A percentile compares a stretch with the other conserved stretches of the same genome.
These are phyloP conservation scores for Pseudachorutes palmiensis DNA, from an alignment of 1,140 invertebrate genomes.

Conservation along the genomic window DNA sequence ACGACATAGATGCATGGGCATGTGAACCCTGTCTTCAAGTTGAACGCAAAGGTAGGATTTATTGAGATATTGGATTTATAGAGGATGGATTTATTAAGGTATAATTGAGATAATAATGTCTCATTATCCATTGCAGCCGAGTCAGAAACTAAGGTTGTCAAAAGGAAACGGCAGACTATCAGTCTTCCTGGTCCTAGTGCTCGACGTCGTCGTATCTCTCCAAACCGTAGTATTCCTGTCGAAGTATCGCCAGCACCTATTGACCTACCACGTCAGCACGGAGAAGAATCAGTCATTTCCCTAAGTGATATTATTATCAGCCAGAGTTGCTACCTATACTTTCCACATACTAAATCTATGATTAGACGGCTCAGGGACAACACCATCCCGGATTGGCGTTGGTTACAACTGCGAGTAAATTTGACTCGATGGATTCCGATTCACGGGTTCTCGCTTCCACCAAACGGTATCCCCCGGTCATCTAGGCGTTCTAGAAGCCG, in stretches of 20 bases:
- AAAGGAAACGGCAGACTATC: not conserved
- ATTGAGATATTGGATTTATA: not conserved
- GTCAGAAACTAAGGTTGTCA: conserved; percentile 3
- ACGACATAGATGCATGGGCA: conserved; percentile 38
- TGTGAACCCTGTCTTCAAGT: conserved; percentile 22
- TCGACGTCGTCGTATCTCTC: not conserved
- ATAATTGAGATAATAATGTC: not conserved
- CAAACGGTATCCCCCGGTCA: not conserved
- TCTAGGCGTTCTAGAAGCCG: not conserved
- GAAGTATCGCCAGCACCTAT: not conserved
- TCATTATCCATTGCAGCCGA: conserved; percentile 22
- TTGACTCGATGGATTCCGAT: conserved; percentile 16
- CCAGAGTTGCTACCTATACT: conserved; percentile 10
- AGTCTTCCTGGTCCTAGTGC: not conserved
- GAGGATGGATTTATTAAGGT: not conserved
- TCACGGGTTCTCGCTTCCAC: not conserved
- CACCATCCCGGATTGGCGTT: conserved; percentile 18
- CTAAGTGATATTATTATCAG: conserved; percentile 16
- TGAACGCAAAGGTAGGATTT: conserved; percentile 16
- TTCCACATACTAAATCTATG: conserved; percentile 17
- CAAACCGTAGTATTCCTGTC: not conserved
- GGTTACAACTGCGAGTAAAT: conserved; percentile 18
- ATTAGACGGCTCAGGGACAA: not conserved
- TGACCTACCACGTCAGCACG: not conserved
- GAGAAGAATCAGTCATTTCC: not conserved